Percentiles rank a stretch among this genome's conserved stretches.
These are phyloP conservation scores for Pseudococcus jackbeardsleyi DNA, from an alignment of 2,888 invertebrate species.

Conservation along the genomic window DNA sequence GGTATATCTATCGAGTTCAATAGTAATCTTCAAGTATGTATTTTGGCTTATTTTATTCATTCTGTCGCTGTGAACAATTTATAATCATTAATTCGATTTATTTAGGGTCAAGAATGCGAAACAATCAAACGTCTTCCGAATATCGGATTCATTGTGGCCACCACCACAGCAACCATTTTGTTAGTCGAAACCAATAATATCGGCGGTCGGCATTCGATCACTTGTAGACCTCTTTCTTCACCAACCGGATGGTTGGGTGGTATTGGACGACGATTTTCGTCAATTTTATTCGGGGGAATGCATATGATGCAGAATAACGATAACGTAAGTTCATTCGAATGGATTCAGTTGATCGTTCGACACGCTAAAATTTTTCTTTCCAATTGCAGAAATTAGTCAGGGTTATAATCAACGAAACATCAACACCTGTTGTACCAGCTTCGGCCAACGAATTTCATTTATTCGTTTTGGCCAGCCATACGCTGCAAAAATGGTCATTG, in stretches of 20 bases:
- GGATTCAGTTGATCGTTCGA: not conserved
- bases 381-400: slow-evolving; percentile 76
- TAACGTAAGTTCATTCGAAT: slow-evolving; percentile 67
- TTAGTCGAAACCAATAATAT: slow-evolving; percentile 76
- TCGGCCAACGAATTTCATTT: slow-evolving; percentile 73
- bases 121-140: slow-evolving; percentile 78
- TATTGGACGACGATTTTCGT: slow-evolving; percentile 84
- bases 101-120: slow-evolving; percentile 84
- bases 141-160: slow-evolving; percentile 86
- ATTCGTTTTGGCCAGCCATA: slow-evolving; percentile 82
- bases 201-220: slow-evolving; percentile 78
- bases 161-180: slow-evolving; percentile 87
- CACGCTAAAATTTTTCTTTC: not conserved
- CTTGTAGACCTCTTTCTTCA: slow-evolving; percentile 78
- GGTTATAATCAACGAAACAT: slow-evolving; percentile 73
- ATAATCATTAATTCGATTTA: slow-evolving; percentile 5
- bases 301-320: slow-evolving; percentile 69
- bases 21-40: slow-evolving; percentile 80
- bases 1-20: slow-evolving; percentile 86
- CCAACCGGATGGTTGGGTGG: slow-evolving; percentile 90
- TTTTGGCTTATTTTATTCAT: not conserved
- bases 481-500: slow-evolving; percentile 87
- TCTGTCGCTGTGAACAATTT: slow-evolving; percentile 64
- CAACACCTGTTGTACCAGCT: slow-evolving; percentile 69
- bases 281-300: slow-evolving; percentile 80